Evolutionary conservation across 2,797 vertebrate species (phyloP).

Genomic region (Geotrypetes seraphini): DNA sequence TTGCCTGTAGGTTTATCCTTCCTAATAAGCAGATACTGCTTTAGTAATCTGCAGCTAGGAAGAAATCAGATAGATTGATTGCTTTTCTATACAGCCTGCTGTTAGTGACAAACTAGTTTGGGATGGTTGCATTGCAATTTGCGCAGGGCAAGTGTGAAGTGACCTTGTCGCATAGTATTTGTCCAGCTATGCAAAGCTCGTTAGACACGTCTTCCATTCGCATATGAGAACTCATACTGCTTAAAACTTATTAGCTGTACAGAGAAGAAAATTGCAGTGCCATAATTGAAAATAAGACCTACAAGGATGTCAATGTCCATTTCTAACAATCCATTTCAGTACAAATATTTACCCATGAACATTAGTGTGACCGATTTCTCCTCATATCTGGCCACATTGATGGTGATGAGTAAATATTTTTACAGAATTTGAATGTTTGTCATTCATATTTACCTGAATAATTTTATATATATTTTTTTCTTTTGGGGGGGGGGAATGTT

Average conservation of each 20-base stretch:
- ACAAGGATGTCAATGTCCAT: too few relatives aligned
- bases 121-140: constrained; percentile 20
- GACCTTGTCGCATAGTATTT: constrained; percentile 19
- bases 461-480: too few relatives aligned
- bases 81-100: constrained; percentile 11
- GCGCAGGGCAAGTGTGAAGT: neutral
- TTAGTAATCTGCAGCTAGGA: constrained; percentile 9
- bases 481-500: too few relatives aligned
- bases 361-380: too few relatives aligned
- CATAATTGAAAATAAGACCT: constrained; percentile 9
- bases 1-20: neutral
- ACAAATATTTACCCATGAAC: too few relatives aligned
- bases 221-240: constrained; percentile 11
- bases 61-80: constrained; percentile 7
- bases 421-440: too few relatives aligned
- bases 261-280: constrained; percentile 15
- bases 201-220: constrained; percentile 23
- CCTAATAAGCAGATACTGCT: neutral
- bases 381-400: too few relatives aligned
- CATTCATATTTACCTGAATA: too few relatives aligned
- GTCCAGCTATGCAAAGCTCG: constrained; percentile 16
- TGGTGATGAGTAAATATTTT: too few relatives aligned
- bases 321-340: too few relatives aligned
- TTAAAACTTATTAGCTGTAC: constrained; percentile 18
- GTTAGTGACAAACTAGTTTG: constrained; percentile 11